phyloP scores from a whole-genome alignment of 1,140 invertebrate species.

The Penaeus vannamei region DNA sequence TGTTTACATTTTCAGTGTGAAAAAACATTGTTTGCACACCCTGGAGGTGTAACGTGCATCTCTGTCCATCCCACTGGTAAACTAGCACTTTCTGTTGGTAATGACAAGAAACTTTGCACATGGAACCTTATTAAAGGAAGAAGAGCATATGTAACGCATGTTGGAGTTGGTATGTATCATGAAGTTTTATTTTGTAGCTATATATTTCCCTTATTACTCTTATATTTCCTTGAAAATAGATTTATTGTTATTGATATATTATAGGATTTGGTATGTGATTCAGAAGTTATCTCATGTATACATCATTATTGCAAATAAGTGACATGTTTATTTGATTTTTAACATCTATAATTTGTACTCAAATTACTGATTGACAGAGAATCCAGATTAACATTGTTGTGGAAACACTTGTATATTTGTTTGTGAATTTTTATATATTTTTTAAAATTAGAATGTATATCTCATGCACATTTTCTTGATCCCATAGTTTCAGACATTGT shows the following conservation, averaged over 20 bases:
- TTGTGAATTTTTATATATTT: not conserved
- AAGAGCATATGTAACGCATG: conserved; percentile 88
- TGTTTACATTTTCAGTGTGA: conserved; percentile 73
- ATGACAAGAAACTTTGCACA: conserved; percentile 86
- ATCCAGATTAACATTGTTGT: too few relatives aligned
- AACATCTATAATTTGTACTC: too few relatives aligned
- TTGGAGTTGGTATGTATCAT: conserved; percentile 74
- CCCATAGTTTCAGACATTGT: conserved; percentile 71
- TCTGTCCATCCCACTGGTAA: conserved; percentile 91
- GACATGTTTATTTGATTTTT: too few relatives aligned
- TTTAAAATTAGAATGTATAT: not conserved
- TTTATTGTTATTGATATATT: conserved; percentile 29
- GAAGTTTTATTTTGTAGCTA: not conserved
- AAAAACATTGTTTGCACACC: conserved; percentile 76
- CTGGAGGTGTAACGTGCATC: conserved; percentile 78
- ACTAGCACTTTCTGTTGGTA: conserved; percentile 87
- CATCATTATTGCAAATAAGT: too few relatives aligned
- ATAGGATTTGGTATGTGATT: too few relatives aligned
- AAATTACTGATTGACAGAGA: too few relatives aligned
- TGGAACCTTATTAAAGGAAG: conserved; percentile 96
- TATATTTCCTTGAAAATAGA: not conserved
- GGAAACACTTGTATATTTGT: too few relatives aligned
- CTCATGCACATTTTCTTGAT: not conserved
- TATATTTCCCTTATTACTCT: not conserved
- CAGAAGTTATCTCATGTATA: too few relatives aligned